Base-by-base conservation (phyloP, 2,888 invertebrate species). In the Aromia moschata region DNA sequence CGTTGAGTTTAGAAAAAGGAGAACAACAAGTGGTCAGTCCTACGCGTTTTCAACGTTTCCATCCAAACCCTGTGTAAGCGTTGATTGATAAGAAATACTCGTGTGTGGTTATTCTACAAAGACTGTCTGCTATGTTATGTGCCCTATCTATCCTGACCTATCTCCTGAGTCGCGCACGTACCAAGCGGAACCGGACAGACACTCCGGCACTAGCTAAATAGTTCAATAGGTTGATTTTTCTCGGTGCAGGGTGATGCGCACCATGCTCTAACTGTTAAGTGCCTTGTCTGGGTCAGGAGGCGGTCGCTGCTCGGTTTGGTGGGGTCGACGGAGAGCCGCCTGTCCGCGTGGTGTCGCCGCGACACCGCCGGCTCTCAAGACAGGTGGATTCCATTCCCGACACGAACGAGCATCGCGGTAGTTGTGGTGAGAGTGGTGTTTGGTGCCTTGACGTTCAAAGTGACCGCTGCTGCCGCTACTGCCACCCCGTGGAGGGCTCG, bases 241-340 rank as follows among this genome's bases (percentile, higher is more conserved):
- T 55, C 55, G 56, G 41, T 60, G 59, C 69, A 62, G 68, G 67
- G 66, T 67, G 70, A 70, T 70, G 72, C 68, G 68, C 76, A 77
- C 80, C 79, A 81, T 79, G 80, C 79, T 80, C 81, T 82, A 82
- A 83, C 83, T 83, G 83, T 83, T 83, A 79, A 82, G 79, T 74
- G 68, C 56, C 77, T 79, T 83, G 83, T 83, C 83, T 84, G 83
- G 84, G 83, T 83, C 84, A 83, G 80, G 81, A 83, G 83, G 83
- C 83, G 83, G 83, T 81, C 80, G 68, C 54, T 64, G 60, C 60
- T 63, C 60, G n/a, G n/a, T 61, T 67, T 73, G 72, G 74, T 68
- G 74, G 74, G 73, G 74, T 65, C 67, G 49, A 61, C 57, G 63
- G 67, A 65, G 68, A 5, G n/a, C n/a, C n/a, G 64, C 54, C 54